phyloP scores from a whole-genome alignment of 2,888 invertebrate genomes.

The Lycaena phlaeas region DNA sequence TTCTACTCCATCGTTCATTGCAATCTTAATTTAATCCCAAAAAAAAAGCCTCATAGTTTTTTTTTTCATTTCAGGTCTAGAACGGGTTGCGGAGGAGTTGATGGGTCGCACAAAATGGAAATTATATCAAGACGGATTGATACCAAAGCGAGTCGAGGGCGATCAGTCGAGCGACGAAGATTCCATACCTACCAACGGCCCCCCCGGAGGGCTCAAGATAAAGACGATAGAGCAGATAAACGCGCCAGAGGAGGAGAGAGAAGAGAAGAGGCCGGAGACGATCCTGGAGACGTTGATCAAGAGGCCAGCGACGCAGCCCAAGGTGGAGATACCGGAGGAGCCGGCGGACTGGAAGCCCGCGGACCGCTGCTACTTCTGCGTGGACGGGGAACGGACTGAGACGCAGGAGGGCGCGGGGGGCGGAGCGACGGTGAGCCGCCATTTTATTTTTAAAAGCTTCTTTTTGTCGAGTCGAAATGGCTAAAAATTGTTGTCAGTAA shows the following conservation, averaged over 20 bases:
- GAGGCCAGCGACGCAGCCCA: constrained; percentile 60
- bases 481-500: too few relatives aligned
- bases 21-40: too few relatives aligned
- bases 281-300: constrained; percentile 70
- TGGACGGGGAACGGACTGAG: constrained; percentile 50
- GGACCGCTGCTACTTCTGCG: constrained; percentile 89
- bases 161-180: constrained; percentile 60
- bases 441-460: too few relatives aligned
- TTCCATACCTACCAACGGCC: constrained; percentile 61
- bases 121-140: constrained; percentile 87
- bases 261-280: constrained; percentile 54
- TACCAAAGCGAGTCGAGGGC: constrained; percentile 57
- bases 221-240: constrained; percentile 70
- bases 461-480: too few relatives aligned
- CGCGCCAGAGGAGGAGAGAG: constrained; percentile 39
- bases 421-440: constrained; percentile 34
- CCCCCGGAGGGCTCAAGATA: constrained; percentile 63
- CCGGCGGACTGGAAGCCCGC: constrained; percentile 86
- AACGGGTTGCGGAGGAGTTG: constrained; percentile 97
- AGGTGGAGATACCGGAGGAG: constrained; percentile 50
- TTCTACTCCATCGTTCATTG: too few relatives aligned
- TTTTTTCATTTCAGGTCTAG: constrained; percentile 80
- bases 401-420: constrained; percentile 28
- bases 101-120: constrained; percentile 98
- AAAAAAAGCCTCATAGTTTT: too few relatives aligned